Base-by-base conservation (phyloP, 2,113 vertebrate species). In the Hoplias malabaricus region DNA sequence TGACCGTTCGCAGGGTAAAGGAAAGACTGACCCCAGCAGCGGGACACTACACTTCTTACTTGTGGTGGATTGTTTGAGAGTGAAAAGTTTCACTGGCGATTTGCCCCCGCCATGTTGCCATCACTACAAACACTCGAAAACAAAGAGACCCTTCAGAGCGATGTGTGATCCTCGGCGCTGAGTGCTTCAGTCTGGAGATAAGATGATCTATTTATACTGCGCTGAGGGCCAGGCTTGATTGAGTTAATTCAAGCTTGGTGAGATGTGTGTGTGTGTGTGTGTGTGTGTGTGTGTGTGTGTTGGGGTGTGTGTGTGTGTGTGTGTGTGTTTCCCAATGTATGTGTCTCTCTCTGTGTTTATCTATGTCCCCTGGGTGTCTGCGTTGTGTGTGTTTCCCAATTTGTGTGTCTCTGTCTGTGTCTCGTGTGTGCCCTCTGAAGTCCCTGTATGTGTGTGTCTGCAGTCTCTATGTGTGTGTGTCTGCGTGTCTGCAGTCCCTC, bases 181-280 rank as follows among this genome's bases (percentile, higher is more conserved):
- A 62, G 53, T 70, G 57, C 56, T 54, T 9, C 38, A 48, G n/a
- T 63, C 27, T 23, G 40, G 1, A 74, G 73, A 84, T 84, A 68
- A 77, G 69, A 65, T 50, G 67, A 56, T 50, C 50, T 80, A 66
- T 82, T 80, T 79, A 73, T 79, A 79, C 59, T 42, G 14, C 38
- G 7, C 43, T 11, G 46, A 66, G 43, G 62, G 34, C 36, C 40
- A 16, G 72, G 33, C 43, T 69, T 80, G 61, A 82, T 84, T 43
- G 29, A 61, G 66, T 83, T 75, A 75, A 66, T 31, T 23, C 3
- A 2, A n/a, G 38, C 62, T 48, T 53, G 80, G 48, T 48, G 57
- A 62, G 57, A 25, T 31, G 73, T 62, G 19, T 0, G 21, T 57
- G 40, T 46, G n/a, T 56, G 25, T 53, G 53, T 53, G 19, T 42